These are phyloP conservation scores for Echiichthys vipera DNA, from an alignment of 2,797 vertebrate species.

Conservation along the genomic window DNA sequence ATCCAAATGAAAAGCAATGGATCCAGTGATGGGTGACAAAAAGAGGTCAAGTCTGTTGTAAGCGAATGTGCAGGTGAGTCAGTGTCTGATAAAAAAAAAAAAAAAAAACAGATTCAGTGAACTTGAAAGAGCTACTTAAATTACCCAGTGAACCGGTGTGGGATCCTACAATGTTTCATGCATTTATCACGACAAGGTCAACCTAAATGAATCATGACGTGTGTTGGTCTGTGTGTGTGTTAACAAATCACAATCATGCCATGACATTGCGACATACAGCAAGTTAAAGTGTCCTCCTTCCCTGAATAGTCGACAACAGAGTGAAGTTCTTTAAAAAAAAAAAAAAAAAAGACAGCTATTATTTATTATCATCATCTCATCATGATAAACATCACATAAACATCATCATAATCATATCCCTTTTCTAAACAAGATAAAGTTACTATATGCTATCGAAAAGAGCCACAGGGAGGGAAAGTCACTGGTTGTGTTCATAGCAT, in stretches of 20 bases:
- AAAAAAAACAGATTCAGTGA: constrained; percentile 31
- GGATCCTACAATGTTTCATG: constrained; percentile 77
- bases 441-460: constrained; percentile 61
- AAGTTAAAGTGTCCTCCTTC: constrained; percentile 76
- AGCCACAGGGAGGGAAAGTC: constrained; percentile 46
- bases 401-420: constrained; percentile 67
- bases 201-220: constrained; percentile 65
- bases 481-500: constrained; percentile 40
- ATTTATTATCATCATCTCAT: constrained; percentile 60
- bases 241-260: constrained; percentile 83
- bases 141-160: constrained; percentile 55
- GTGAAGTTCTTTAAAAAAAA: constrained; percentile 33
- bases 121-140: constrained; percentile 44
- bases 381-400: constrained; percentile 64
- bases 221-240: constrained; percentile 52
- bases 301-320: constrained; percentile 70
- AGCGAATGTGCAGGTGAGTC: constrained; percentile 30
- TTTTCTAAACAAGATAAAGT: constrained; percentile 71
- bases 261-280: constrained; percentile 77
- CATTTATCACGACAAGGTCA: constrained; percentile 72
- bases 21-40: constrained; percentile 14
- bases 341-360: no score
- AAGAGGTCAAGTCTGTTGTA: constrained; percentile 25
- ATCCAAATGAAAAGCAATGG: constrained; percentile 35
- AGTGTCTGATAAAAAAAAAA: constrained; percentile 32